Base-by-base conservation (phyloP, 2,113 vertebrate species). In the Aspidoscelis tigris region DNA sequence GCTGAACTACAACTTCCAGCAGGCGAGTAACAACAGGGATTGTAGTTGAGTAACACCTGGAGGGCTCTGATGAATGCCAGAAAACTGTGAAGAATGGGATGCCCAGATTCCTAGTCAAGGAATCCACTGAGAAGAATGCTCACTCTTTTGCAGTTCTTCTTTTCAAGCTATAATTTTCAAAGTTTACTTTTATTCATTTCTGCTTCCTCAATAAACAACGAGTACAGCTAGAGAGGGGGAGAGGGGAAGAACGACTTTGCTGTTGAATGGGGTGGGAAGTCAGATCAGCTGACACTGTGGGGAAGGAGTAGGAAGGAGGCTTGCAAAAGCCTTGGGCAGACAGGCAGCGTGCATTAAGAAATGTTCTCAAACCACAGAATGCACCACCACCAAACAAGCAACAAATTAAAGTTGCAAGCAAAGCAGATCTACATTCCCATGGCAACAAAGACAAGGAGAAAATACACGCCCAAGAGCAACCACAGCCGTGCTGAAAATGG, bases 351-450 rank as follows among this genome's bases (percentile, higher is more conserved):
- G n/a, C 41, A 22, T 21, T 5, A 78, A 2, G 77, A 87, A 76
- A 78, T 85, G 1, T 8, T n/a, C 2, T 65, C 50, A 61, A 79
- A 89, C 75, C 39, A 82, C 18, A 53, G 39, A 84, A 8, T 73
- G 64, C 41, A 78, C 39, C 0, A 3, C 76, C 64, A 5, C 33
- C 74, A 83, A 33, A 74, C 26, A 87, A 22, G 72, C 50, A 41
- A 82, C 21, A 39, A 61, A 86, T 79, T 58, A 76, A 69, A 76
- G 69, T 24, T 50, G 80, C 80, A 80, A 84, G 74, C 65, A 77
- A 73, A 81, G 20, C 74, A 41, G 7, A 39, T 26, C 74, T 50
- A 65, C 22, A 84, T 86, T 33, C 41, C 80, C 80, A 86, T 82
- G 80, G 80, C 66, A 86, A 86, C 75, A 16, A 76, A 69, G 72